Evolutionary conservation across 2,797 vertebrate species (phyloP).

Genomic region (Sebastiscus albofasciatus): DNA sequence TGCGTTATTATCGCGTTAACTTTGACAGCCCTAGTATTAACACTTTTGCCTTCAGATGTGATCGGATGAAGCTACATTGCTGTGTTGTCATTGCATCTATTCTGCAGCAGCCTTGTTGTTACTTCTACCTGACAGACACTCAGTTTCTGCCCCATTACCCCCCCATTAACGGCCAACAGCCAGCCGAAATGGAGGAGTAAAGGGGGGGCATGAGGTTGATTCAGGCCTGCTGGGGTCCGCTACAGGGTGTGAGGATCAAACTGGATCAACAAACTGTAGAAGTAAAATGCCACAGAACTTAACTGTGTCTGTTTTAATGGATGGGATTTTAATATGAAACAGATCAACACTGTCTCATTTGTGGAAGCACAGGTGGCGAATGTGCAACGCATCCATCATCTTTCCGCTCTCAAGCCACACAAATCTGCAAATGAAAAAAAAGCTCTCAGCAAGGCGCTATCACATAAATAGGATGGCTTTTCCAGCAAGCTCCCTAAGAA

Average conservation of each 20-base stretch:
- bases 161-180: constrained; percentile 51
- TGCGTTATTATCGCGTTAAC: accelerated
- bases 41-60: not conserved
- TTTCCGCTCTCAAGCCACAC: constrained; percentile 12
- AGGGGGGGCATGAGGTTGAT: constrained; percentile 9
- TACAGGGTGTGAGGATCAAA: not conserved
- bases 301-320: constrained; percentile 23
- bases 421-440: constrained; percentile 22
- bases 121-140: constrained; percentile 53
- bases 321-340: constrained; percentile 51
- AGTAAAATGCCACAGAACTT: not conserved
- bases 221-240: constrained; percentile 22
- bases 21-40: not conserved
- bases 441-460: constrained; percentile 21
- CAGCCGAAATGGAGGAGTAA: constrained; percentile 9
- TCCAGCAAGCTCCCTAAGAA: constrained; percentile 54
- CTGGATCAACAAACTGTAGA: not conserved
- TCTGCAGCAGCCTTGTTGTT: constrained; percentile 30
- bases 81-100: constrained; percentile 22
- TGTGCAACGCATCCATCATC: constrained; percentile 59
- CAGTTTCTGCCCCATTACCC: constrained; percentile 74
- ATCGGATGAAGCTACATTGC: not conserved
- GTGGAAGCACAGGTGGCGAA: constrained; percentile 61
- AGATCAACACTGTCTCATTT: constrained; percentile 38
- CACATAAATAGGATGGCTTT: constrained; percentile 47